Conservation (phyloP, 2,797 vertebrate species). For the Caiman crocodilus region DNA sequence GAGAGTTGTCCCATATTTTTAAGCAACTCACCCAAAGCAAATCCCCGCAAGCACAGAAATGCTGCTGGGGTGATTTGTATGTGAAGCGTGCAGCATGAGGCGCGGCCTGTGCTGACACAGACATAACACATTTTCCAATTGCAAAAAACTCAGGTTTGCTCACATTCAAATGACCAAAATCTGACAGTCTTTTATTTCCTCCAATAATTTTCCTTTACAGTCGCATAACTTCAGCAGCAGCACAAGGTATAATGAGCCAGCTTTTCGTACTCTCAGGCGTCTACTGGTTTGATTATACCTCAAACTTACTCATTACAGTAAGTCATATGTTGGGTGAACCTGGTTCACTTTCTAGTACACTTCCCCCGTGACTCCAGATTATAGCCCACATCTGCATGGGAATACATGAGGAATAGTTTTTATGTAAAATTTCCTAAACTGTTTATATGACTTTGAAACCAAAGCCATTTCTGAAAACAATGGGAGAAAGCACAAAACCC, state of each 20-base stretch:
- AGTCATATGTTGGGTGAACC: neutral
- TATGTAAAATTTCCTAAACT: neutral
- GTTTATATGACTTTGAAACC: neutral
- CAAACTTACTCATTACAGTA: accelerated
- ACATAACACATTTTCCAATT: accelerated
- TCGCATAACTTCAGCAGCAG: neutral
- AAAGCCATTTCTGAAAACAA: neutral
- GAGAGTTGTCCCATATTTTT: accelerated
- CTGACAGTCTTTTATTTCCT: neutral
- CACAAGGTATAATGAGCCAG: neutral
- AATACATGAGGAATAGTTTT: accelerated
- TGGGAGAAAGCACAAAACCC: no score
- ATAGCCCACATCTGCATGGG: accelerated
- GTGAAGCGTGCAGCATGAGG: neutral
- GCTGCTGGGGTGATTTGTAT: neutral
- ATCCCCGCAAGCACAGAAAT: accelerated
- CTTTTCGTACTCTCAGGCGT: neutral
- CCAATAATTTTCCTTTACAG: accelerated
- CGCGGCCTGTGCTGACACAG: neutral
- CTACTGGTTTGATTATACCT: accelerated
- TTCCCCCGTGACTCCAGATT: neutral
- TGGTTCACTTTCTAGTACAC: neutral
- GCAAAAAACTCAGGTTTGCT: neutral
- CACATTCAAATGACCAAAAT: neutral
- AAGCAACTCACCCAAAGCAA: neutral